Base-by-base conservation (phyloP, 2,113 vertebrate genomes). In the Salvelinus alpinus region DNA sequence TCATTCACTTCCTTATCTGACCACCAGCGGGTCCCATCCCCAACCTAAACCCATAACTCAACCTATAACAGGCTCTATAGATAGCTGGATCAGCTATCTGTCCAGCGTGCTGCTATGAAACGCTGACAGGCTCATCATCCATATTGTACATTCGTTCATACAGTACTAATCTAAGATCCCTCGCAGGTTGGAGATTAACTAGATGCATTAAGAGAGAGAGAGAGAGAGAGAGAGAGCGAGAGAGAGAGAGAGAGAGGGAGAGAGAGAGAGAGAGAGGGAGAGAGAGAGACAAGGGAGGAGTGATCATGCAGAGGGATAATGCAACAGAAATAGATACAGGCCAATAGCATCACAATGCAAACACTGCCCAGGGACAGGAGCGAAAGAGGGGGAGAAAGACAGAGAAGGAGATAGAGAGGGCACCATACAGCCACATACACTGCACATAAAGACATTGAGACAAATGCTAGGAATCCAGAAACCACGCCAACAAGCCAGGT, bases 271-370 rank as follows among this genome's bases (percentile, higher is more conserved):
- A 75, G 70, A 72, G 71, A 64, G 62, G 25, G 57, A 31, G 31
- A 27, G 57, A 59, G 59, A 29, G 13, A 22, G 48, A 54, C 1
- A 1, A 11, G 65, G 72, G 16, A 47, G 48, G 4, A 31, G 34
- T 24, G 65, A 59, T 38, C 47, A 69, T 78, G 70, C 25, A 38
- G 78, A 86, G 75, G 86, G 88, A 89, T 89, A 80, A 89, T 79
- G 74, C 75, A 75, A 84, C 81, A 87, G 74, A 89, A 92, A 92
- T 88, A 92, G 89, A 88, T 38, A 11, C 5, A 71, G 76, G 74
- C 89, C 86, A 92, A 84, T 89, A 78, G 71, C 72, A 78, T 70
- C 3, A 1, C 59, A 73, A 60, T 71, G 38, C 64, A 73, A 25
- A 60, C 44, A 44, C 51, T 73, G 75, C 14, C 64, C 16, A 44